Evolutionary conservation across 2,888 invertebrate species (phyloP).

Genomic region (Clepsis dumicolana): DNA sequence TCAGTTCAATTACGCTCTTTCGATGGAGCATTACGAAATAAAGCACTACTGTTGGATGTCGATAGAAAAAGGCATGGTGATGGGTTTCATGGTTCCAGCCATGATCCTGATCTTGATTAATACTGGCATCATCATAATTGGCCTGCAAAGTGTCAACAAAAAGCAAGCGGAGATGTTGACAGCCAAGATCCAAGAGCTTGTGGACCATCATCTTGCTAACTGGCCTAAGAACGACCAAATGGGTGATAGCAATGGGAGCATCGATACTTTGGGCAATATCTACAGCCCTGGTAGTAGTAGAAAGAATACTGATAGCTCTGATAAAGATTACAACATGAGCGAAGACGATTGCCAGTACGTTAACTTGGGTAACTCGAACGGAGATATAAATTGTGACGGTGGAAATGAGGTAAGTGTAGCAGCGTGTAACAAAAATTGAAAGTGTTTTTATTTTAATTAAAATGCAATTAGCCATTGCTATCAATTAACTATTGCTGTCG

Average conservation of each 20-base stretch:
- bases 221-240: constrained; percentile 70
- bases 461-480: too few relatives aligned
- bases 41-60: constrained; percentile 92
- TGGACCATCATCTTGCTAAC: constrained; percentile 75
- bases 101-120: constrained; percentile 89
- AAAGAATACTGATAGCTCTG: constrained; percentile 79
- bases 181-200: constrained; percentile 76
- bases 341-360: constrained; percentile 77
- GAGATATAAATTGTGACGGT: constrained; percentile 62
- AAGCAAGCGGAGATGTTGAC: constrained; percentile 79
- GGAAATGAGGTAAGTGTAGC: constrained; percentile 65
- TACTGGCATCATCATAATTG: constrained; percentile 86
- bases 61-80: constrained; percentile 91
- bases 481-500: too few relatives aligned
- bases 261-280: constrained; percentile 72
- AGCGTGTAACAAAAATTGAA: too few relatives aligned
- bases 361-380: constrained; percentile 57
- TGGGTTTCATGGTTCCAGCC: constrained; percentile 91
- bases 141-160: constrained; percentile 78
- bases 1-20: constrained; percentile 88
- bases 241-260: constrained; percentile 65
- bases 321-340: constrained; percentile 71
- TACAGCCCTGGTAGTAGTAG: constrained; percentile 75
- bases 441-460: neutral
- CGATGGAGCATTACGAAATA: constrained; percentile 90